Evolutionary conservation across 2,797 vertebrate species (phyloP).

Genomic region (Pristis pectinata): DNA sequence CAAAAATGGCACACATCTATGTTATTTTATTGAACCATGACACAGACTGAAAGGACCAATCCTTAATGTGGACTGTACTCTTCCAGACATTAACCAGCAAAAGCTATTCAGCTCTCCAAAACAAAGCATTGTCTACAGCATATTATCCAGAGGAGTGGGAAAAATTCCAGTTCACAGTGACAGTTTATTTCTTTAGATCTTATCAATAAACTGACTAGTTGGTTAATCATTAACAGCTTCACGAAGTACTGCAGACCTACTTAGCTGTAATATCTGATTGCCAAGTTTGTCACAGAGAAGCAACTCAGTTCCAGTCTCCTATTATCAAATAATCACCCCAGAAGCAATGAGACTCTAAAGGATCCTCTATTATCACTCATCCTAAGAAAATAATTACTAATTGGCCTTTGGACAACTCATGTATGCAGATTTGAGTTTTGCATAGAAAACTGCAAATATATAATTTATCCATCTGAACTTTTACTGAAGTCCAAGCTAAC

Average conservation of each 20-base stretch:
- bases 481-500: slow-evolving; percentile 1
- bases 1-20: too few species aligned
- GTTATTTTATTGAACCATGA: too few species aligned
- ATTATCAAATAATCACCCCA: neutral
- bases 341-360: slow-evolving; percentile 7
- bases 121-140: neutral
- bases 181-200: neutral
- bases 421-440: neutral
- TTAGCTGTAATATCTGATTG: neutral
- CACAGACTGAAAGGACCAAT: neutral
- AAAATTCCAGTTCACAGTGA: neutral
- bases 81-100: neutral
- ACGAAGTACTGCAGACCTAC: neutral
- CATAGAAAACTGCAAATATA: neutral
- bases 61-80: neutral
- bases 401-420: slow-evolving; percentile 10
- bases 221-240: neutral
- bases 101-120: neutral
- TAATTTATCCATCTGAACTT: neutral
- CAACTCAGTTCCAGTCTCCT: neutral
- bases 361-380: neutral
- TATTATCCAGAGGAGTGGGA: neutral
- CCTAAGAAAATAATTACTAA: slow-evolving; percentile 4
- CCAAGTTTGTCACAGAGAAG: neutral
- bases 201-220: neutral